Base-by-base conservation (phyloP, 2,113 vertebrate species). In the Glareola pratincola region DNA sequence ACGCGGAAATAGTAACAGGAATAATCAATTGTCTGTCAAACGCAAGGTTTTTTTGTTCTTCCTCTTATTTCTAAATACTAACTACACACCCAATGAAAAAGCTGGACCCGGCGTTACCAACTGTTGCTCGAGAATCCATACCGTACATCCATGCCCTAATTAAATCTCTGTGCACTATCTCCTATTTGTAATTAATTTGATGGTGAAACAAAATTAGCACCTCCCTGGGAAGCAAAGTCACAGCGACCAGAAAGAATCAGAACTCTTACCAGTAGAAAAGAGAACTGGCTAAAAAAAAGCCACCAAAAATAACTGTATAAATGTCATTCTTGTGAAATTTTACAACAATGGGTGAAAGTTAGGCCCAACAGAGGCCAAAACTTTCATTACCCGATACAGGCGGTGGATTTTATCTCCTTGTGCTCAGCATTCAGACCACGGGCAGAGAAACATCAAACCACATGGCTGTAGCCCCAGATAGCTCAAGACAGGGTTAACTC, bases 81-180 rank as follows among this genome's bases (percentile, higher is more conserved):
- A 56, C 9, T 9, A 4, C 87, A 67, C 11, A 11, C 13, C 43
- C 84, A 32, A 1, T 4, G 18, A 51, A 51, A 87, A 43, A 37
- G 57, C 71, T 30, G 84, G 74, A 50, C 16, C 17, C 9, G 0
- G 41, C 3, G 62, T 29, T 21, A 68, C 54, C 86, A 93, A 82
- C 85, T 94, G 92, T 95, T 90, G 92, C 94, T 94, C 4, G 1
- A 66, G 75, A 54, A 96, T 77, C 96, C 90, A 76, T 32, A 73
- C 8, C 5, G 78, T 4, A 27, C 57, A n/a, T 62, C 60, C 90
- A 12, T 48, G 83, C 54, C 90, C 90, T 84, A 90, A 94, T 92
- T 86, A 85, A 50, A 77, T 27, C 82, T 21, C 50, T 53, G 8
- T 12, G 36, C 74, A 45, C 68, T 37, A 19, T n/a, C 88, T 74